Conservation (phyloP, 2,113 vertebrate genomes). For the Lethenteron camtschaticum region DNA sequence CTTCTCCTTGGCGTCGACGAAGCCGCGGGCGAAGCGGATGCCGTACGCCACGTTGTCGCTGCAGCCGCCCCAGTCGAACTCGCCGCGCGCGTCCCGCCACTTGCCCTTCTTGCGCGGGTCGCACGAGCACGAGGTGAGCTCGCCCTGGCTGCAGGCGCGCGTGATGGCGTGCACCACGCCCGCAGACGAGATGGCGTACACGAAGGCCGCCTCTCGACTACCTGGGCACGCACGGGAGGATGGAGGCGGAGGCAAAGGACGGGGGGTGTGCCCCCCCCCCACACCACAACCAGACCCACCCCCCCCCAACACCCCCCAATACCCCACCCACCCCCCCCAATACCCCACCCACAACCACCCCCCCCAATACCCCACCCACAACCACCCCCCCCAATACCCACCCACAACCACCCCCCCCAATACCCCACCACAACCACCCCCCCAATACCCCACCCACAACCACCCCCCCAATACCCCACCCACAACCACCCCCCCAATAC, state of each 20-base stretch:
- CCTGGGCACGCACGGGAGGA: conserved; percentile 21
- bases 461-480: no score
- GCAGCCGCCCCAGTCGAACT: conserved; percentile 92
- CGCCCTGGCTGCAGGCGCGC: conserved; percentile 75
- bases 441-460: no score
- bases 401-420: no score
- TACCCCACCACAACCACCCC: no score
- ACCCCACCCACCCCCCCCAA: no score
- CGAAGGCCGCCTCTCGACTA: conserved; percentile 83
- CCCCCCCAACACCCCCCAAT: no score
- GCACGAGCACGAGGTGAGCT: conserved; percentile 65
- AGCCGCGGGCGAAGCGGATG: conserved; percentile 73
- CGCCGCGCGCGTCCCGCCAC: conserved; percentile 44
- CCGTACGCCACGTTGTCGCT: conserved; percentile 94
- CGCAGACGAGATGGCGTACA: conserved; percentile 85
- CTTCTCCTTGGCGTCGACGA: conserved; percentile 84
- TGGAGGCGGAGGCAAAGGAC: not conserved
- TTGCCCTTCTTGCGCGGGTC: conserved; percentile 69
- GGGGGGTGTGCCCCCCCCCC: not conserved
- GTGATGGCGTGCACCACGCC: conserved; percentile 88
- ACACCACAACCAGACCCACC: not conserved
- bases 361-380: no score
- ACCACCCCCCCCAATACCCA: no score
- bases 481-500: no score
- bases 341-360: no score